Base-by-base conservation (phyloP, 2,888 invertebrate species). In the Drosophila mayaguana region DNA sequence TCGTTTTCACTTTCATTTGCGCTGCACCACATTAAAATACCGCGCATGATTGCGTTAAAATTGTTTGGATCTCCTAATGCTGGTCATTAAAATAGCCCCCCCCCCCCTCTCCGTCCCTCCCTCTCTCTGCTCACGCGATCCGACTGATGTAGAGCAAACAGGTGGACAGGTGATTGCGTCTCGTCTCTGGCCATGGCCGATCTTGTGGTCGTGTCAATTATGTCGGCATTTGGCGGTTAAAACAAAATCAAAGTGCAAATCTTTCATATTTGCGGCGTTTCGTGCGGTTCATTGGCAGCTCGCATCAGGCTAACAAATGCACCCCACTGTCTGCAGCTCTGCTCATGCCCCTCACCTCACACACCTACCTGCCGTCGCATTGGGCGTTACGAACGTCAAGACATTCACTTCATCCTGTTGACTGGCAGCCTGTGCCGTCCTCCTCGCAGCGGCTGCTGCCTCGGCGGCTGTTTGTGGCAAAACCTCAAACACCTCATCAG, bases 21-120 rank as follows among this genome's bases (percentile, higher is more conserved):
- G 74, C 72, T 77, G 79, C 63, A 71, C 72, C 89, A 84, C 87
- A 88, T 86, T 86, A 86, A 86, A 88, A 86, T 86, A 83, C 55
- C 83, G 78, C 85, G 87, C 89, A 88, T 90, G 90, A 90, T 90
- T 90, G 91, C 90, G 83, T 88, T 90, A 81, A 85, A 90, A 90
- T 90, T 90, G 81, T 88, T 83, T 88, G 76, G 72, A 88, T 85
- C 87, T 89, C 83, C 85, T 89, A 89, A 89, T 87, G 87, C 76
- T 81, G 75, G 60, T 77, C 83, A 90, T 90, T 88, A 85, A 85
- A 87, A 87, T 83, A 70, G 69, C 46, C 67, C 16, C 1, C 14
- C 3, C 25, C 36, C 3, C 20, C 1, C 14, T 20, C 22, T n/a
- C n/a, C 28, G 38, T 14, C 34, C 0, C 32, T 14, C 38, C 20